These are phyloP conservation scores for Arctocebus calabarensis DNA, from an alignment of 2,797 vertebrate species.

Conservation along the genomic window DNA sequence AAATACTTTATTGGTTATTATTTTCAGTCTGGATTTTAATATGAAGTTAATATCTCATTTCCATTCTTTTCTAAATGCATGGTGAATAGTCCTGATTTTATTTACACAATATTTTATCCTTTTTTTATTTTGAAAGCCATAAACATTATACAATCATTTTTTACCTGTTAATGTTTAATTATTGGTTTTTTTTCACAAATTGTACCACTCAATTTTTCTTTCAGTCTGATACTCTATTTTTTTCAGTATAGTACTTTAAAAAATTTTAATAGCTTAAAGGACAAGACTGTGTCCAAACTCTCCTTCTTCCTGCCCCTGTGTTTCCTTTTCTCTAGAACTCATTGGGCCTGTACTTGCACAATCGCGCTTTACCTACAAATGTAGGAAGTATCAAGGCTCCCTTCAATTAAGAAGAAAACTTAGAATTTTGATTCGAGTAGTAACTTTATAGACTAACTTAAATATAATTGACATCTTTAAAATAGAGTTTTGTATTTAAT, in stretches of 20 bases:
- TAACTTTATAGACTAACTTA: neutral
- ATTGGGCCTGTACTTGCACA: neutral
- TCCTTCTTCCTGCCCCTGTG: neutral
- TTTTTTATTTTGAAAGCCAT: neutral
- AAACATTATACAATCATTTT: neutral
- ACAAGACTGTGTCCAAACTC: neutral
- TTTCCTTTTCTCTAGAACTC: neutral
- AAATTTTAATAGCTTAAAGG: neutral
- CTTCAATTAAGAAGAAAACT: neutral
- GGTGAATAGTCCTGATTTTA: neutral
- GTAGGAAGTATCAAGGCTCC: neutral
- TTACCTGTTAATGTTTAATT: neutral
- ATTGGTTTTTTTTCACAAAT: neutral
- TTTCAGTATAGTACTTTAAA: neutral
- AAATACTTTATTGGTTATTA: neutral
- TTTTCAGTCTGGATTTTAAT: neutral
- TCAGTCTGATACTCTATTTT: neutral
- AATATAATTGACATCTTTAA: neutral
- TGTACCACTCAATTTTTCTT: neutral
- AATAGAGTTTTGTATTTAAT: neutral
- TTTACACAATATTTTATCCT: neutral
- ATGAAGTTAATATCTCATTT: neutral
- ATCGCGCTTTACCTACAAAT: neutral
- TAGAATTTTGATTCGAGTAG: neutral
- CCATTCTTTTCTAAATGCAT: neutral